Evolutionary conservation across 2,113 vertebrate genomes (phyloP).

Genomic region (Cyanoderma ruficeps): DNA sequence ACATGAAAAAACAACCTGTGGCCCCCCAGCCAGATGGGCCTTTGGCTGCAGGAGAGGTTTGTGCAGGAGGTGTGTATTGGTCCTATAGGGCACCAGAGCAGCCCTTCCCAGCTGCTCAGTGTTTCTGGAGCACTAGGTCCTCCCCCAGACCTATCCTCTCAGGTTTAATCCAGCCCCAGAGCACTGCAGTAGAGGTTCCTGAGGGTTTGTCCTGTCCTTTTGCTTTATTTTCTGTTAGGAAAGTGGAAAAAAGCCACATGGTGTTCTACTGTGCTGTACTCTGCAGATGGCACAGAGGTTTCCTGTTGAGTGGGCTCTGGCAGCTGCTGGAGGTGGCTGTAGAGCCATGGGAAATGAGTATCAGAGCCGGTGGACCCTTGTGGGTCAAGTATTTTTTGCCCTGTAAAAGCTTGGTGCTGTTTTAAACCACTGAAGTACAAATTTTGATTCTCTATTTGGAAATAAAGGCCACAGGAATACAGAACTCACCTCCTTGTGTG

Average conservation of each 20-base stretch:
- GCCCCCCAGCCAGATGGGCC: background rate
- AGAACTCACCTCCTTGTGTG: background rate
- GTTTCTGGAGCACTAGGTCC: background rate
- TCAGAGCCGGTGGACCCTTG: background rate
- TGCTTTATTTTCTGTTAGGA: background rate
- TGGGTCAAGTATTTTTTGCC: background rate
- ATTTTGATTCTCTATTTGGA: background rate
- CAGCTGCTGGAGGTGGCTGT: background rate
- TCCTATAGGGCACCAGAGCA: background rate
- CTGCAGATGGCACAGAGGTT: background rate
- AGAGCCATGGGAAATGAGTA: background rate
- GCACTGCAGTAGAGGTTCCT: background rate
- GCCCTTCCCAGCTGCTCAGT: background rate
- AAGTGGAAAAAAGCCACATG: background rate
- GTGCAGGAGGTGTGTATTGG: background rate
- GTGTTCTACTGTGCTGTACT: background rate
- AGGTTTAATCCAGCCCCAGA: background rate
- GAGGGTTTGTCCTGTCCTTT: background rate
- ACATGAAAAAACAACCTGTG: background rate
- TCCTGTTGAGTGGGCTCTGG: background rate
- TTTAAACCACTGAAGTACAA: background rate
- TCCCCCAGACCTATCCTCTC: background rate
- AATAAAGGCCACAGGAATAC: background rate
- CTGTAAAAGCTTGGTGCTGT: background rate
- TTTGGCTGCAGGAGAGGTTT: background rate